Percentiles rank a stretch among this genome's conserved stretches.
Conservation (phyloP, 2,888 invertebrate genomes). For the Synergus itoensis region DNA sequence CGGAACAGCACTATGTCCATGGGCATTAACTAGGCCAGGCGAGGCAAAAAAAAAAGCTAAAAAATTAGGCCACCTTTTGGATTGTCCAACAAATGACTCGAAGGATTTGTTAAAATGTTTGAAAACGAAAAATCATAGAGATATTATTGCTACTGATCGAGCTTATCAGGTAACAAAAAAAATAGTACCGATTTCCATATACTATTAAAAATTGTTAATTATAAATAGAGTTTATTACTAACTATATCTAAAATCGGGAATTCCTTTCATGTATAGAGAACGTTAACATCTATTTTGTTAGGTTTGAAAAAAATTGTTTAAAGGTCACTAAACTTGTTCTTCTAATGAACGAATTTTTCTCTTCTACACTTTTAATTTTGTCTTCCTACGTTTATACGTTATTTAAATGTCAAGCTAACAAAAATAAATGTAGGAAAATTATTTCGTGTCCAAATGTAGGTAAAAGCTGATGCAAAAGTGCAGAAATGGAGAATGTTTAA, state of each 20-base stretch:
- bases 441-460: not conserved
- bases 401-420: not conserved
- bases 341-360: too few relatives aligned
- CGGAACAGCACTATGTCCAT: conserved; percentile 85
- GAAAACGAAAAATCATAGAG: conserved; percentile 81
- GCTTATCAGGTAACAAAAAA: conserved; percentile 81
- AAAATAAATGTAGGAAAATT: not conserved
- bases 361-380: too few relatives aligned
- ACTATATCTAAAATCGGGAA: too few relatives aligned
- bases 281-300: too few relatives aligned
- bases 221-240: too few relatives aligned
- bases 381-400: not conserved
- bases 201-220: not conserved
- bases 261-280: too few relatives aligned
- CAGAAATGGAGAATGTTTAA: conserved; percentile 20
- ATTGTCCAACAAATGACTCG: conserved; percentile 81
- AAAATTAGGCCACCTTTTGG: conserved; percentile 81
- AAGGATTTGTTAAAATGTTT: conserved; percentile 82
- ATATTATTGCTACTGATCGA: conserved; percentile 84
- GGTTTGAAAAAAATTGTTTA: too few relatives aligned
- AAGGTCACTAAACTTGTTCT: too few relatives aligned
- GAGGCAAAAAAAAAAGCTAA: conserved; percentile 81
- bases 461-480: not conserved
- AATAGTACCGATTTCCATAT: not conserved
- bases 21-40: conserved; percentile 83